Base-by-base conservation (phyloP, 1,140 invertebrate genomes). In the Geopemphigus sp. region DNA sequence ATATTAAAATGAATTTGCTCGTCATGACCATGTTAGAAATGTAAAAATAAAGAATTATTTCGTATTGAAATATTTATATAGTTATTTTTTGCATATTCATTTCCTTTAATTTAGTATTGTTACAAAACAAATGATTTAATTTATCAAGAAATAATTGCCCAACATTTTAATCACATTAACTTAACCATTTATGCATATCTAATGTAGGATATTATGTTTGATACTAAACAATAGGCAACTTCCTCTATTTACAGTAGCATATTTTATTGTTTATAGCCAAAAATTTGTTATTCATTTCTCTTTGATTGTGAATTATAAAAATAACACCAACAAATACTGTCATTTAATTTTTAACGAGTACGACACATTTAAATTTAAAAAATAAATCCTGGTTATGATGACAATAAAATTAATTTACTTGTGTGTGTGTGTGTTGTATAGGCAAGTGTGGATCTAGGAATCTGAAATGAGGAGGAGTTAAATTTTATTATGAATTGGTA, bases 1-100 rank as follows among this genome's bases (percentile, higher is more conserved):
- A 56, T 68, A 68, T 24, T 45, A 66, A 59, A 64, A 80, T 64
- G n/a, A 66, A 53, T 29, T 22, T 80, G 64, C 1, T 32, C 57
- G 64, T 80, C 5, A 66, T 80, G 47, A 29, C 24, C 11, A 32
- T 29, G 29, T 15, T 66, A 50, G 8, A 8, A 53, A 45, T 19
- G 2, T 24, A 78, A 12, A 59, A 39, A 39, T 59, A 1, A 57
- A 47, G 5, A 76, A n/a, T n/a, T 78, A 22, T 59, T 4, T 53
- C 15, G 1, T 29, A 11, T 53, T 50, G 19, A 50, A 68, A 68
- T 50, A 26, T 47, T 68, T 32, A 56, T 10, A n/a, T 24, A 57
- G 56, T 32, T 54, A 4, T 39, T 76, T 76, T 22, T 57, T 59
- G 54, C 29, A 32, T 15, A 57, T 22, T 57, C 72, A 76, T 76